These are phyloP conservation scores for Tipula unca DNA, from an alignment of 2,888 invertebrate genomes.

Conservation along the genomic window DNA sequence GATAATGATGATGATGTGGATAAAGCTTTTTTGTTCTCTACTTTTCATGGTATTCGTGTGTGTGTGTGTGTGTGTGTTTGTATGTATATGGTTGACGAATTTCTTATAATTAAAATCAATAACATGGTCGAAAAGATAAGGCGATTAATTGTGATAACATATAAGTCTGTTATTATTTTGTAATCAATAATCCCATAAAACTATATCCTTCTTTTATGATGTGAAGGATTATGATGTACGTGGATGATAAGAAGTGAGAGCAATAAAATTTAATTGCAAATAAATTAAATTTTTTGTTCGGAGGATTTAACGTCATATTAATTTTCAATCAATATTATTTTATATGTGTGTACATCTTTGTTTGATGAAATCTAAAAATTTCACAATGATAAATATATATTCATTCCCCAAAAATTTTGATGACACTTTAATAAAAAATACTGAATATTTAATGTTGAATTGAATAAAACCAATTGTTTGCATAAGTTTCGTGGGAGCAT, in stretches of 20 bases:
- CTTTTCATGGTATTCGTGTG: not conserved
- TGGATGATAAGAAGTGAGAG: not conserved
- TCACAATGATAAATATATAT: not conserved
- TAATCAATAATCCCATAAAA: not conserved
- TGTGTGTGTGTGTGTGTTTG: not conserved
- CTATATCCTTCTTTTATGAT: not conserved
- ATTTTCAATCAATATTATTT: not conserved
- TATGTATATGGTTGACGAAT: not conserved
- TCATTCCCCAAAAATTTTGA: not conserved
- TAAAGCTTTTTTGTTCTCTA: not conserved
- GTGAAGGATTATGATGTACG: not conserved
- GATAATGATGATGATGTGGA: not conserved
- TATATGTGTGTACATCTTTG: not conserved
- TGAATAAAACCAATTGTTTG: not conserved
- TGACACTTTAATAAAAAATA: constrained; percentile 2
- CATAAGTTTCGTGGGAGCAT: not conserved
- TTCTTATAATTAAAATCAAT: not conserved
- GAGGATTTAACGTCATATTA: not conserved
- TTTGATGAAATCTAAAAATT: not conserved
- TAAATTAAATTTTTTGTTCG: not conserved
- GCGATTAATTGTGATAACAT: constrained; percentile 16
- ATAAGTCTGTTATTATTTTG: not conserved
- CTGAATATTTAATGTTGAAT: not conserved
- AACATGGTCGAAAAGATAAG: constrained; percentile 17
- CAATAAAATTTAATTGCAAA: not conserved